These are phyloP conservation scores for Colaptes auratus DNA, from an alignment of 2,113 vertebrate species.

Conservation along the genomic window DNA sequence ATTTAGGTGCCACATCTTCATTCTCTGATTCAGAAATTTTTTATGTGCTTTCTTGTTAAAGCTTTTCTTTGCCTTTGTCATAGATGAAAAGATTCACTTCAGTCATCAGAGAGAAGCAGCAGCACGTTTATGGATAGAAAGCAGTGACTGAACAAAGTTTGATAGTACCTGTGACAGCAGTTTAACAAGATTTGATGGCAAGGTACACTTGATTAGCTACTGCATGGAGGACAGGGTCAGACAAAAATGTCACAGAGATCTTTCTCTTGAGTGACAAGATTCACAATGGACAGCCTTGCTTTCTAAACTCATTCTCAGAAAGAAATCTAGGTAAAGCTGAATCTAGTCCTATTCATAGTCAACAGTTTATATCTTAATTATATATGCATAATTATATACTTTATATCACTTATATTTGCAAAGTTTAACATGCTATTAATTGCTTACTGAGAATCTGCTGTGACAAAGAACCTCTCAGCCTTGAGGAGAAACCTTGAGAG, in stretches of 20 bases:
- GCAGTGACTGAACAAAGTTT: not conserved
- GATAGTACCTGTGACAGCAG: not conserved
- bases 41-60: not conserved
- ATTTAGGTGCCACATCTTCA: not conserved
- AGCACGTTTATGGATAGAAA: not conserved
- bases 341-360: too few species aligned
- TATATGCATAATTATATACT: too few species aligned
- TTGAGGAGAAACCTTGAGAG: not conserved
- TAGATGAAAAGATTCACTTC: not conserved
- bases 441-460: too few species aligned
- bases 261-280: too few species aligned
- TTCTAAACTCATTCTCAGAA: too few species aligned
- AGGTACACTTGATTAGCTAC: not conserved
- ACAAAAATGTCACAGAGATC: not conserved
- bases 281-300: too few species aligned
- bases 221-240: not conserved
- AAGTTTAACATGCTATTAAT: too few species aligned
- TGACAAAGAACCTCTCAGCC: not conserved
- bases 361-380: too few species aligned
- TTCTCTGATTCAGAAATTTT: not conserved
- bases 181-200: not conserved
- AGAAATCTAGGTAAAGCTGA: too few species aligned
- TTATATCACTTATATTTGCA: too few species aligned
- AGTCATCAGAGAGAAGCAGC: not conserved
- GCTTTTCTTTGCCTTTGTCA: accelerated